Base-by-base conservation (phyloP, 2,888 invertebrate species). In the Agelastica alni region DNA sequence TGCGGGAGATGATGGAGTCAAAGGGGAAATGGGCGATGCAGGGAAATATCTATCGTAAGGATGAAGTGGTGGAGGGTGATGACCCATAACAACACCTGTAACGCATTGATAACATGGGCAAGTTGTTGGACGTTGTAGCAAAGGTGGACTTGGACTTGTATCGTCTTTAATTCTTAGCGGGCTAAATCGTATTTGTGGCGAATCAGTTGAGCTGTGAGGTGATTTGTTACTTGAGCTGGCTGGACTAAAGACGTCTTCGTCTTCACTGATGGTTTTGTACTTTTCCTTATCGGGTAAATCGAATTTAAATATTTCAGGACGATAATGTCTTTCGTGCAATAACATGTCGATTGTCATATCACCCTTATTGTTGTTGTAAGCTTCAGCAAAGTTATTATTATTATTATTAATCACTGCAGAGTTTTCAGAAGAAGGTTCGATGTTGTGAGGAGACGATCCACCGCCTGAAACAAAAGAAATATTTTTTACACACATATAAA, bases 201-300 rank as follows among this genome's bases (percentile, higher is more conserved):
- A 79, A 64, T 81, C 81, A 1, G 79, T 79, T 3, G 81, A 79
- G 61, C 82, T 81, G 60, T 80, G 81, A 42, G 80, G 81, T 13
- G 78, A 82, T 65, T 80, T 80, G 61, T 79, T 80, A 63, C 80
- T 81, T 10, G 81, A 81, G 52, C 80, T 78, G 4, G 81, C 79
- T 2, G 81, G 82, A 68, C 81, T 82, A 70, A 83, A 83, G 9
- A 83, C 83, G 60, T 83, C 82, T 64, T 82, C 82, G 54, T 81
- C 82, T 62, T 81, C 81, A 60, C 82, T 81, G 44, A 77, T 77
- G 51, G 68, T 75, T 18, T 75, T 68, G 61, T 69, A 65, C 59
- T 65, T 70, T 64, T 64, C 74, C 69, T 75, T 65, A 67, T 76
- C 63, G 66, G 75, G 52, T 13, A 74, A 74, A 61, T 81, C 82